These are phyloP conservation scores for Thyatira batis DNA, from an alignment of 2,888 invertebrate genomes.

Conservation along the genomic window DNA sequence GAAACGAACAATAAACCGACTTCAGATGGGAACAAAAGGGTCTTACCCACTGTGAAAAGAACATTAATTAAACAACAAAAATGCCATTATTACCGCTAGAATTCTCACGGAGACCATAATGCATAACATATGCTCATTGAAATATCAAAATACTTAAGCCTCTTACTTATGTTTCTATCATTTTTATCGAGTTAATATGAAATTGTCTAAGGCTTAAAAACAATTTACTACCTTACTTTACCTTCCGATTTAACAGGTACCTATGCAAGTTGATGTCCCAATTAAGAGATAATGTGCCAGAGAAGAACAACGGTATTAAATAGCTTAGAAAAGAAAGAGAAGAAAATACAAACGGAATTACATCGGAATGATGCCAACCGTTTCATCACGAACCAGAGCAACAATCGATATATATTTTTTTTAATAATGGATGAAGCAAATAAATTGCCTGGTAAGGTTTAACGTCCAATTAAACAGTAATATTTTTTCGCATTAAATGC, in stretches of 20 bases:
- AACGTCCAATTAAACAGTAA: constrained; percentile 31
- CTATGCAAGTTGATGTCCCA: constrained; percentile 60
- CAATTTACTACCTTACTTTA: not conserved
- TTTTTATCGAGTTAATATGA: constrained; percentile 7
- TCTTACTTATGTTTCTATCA: constrained; percentile 10
- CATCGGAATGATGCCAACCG: constrained; percentile 30
- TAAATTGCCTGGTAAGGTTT: constrained; percentile 17
- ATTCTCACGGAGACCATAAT: constrained; percentile 42
- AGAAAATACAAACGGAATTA: constrained; percentile 22
- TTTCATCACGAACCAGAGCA: constrained; percentile 42
- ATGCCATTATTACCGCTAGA: constrained; percentile 37
- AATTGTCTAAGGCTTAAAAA: not conserved
- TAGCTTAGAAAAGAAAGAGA: constrained; percentile 29
- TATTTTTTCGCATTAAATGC: constrained; percentile 14
- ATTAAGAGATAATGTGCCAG: constrained; percentile 47
- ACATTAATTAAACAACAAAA: constrained; percentile 55
- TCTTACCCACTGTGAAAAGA: constrained; percentile 24
- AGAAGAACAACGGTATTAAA: constrained; percentile 36
- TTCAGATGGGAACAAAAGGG: constrained; percentile 39
- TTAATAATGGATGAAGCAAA: constrained; percentile 6
- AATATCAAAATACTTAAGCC: constrained; percentile 17
- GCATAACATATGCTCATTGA: constrained; percentile 15
- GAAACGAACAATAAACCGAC: constrained; percentile 27
- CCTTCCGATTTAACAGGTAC: constrained; percentile 31
- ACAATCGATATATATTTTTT: constrained; percentile 25